Evolutionary conservation across 2,888 invertebrate species (phyloP), one percentile per base, ranked within the genome.

Genomic region (Drosophila histrio): DNA sequence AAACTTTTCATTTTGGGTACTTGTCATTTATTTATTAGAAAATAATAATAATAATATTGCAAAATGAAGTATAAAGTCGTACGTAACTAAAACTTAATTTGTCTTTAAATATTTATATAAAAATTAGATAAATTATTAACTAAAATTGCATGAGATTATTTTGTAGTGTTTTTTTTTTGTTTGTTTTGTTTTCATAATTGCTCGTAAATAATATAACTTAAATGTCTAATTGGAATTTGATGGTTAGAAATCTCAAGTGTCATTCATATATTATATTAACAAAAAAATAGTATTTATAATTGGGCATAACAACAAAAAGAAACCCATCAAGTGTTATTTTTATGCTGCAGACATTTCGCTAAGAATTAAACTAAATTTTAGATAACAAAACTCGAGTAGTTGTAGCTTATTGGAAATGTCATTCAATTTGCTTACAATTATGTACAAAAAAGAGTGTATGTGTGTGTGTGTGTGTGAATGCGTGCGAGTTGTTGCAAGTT

Each of bases 141-240:
- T 81, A 84, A 80, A 64, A 84, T 78, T 81, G 79, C 72, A 80
- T 87, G 85, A 84, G 85, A 81, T 81, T 80, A 46, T 73, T 21
- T 50, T 41, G 52, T 52, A 9, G 30, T 58, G 22, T 70, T 32
- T 32, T 32, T 9, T 32, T 53, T 54, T 24, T 44, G 59, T 39
- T 56, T 41, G 22, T 41, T 60, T 53, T 28, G 39, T 54, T 36
- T 54, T 47, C 21, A 30, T 56, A 62, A 43, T 50, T 56, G 52
- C 24, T 54, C 39, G 41, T 50, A 24, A 32, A 60, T 50, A 57
- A 52, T 47, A 50, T 7, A 46, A 43, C 67, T 72, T 77, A 77
- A 17, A 3, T 11, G 4, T 9, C 34, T 67, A 74, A 28, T 13
- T 77, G 58, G 61, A 77, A 77, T 74, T 67, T 56, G 61, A 54